These are phyloP conservation scores for Entosphenus tridentatus DNA, from an alignment of 2,113 vertebrate species.

Conservation along the genomic window DNA sequence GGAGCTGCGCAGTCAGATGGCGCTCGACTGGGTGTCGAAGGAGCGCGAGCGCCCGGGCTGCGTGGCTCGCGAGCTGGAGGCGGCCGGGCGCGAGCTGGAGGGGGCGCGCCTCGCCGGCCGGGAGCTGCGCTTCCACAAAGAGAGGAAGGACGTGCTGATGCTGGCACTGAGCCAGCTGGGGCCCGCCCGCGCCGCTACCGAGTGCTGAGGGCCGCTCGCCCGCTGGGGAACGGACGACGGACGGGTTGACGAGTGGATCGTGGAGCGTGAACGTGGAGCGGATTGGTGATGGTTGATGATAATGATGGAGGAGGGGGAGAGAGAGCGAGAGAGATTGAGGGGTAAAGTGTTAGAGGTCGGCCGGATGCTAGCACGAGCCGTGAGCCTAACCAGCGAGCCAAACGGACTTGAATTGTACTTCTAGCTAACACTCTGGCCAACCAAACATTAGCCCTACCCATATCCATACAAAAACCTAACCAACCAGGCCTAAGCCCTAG, in stretches of 20 bases:
- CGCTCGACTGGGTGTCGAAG: slow-evolving; percentile 78
- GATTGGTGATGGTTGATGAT: neutral
- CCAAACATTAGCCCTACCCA: too few relatives aligned
- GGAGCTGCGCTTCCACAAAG: slow-evolving; percentile 86
- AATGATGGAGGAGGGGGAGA: neutral
- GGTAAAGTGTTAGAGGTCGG: neutral
- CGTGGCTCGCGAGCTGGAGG: slow-evolving; percentile 48
- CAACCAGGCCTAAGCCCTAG: too few relatives aligned
- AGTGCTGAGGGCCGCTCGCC: neutral
- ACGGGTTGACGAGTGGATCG: neutral
- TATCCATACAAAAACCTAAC: too few relatives aligned
- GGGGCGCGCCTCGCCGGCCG: slow-evolving; percentile 68
- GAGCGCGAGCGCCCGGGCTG: slow-evolving; percentile 49
- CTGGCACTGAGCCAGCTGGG: slow-evolving; percentile 65
- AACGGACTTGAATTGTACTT: too few relatives aligned
- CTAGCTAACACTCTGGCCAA: too few relatives aligned
- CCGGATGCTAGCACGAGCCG: too few relatives aligned
- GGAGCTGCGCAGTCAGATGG: slow-evolving; percentile 87
- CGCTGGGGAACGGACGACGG: neutral
- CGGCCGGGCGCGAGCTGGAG: slow-evolving; percentile 62
- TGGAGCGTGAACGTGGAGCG: neutral
- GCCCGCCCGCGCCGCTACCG: slow-evolving; percentile 30
- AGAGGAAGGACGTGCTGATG: slow-evolving; percentile 91
- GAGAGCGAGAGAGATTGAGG: neutral
- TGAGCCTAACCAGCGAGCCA: too few relatives aligned